A percentile compares a stretch with the other conserved stretches of the same genome.
These are phyloP conservation scores for Caloenas nicobarica DNA, from an alignment of 2,113 vertebrate species.

Conservation along the genomic window DNA sequence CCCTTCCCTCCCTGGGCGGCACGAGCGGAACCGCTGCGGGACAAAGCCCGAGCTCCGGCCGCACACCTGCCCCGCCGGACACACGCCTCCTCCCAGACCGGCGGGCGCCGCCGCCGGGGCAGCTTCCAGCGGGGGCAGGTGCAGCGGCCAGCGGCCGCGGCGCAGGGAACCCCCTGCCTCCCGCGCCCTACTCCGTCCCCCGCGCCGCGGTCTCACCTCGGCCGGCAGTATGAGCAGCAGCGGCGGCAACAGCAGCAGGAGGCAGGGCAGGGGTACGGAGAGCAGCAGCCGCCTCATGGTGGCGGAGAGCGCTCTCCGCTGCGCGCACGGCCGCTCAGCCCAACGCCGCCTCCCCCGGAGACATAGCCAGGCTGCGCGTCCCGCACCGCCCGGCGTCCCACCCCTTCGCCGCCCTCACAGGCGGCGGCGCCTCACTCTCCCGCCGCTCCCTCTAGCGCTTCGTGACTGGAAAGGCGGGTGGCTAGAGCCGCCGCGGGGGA, in stretches of 20 bases:
- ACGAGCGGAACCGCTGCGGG: background rate
- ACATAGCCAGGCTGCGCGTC: slow-evolving; percentile 66
- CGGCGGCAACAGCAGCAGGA: background rate
- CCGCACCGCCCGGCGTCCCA: slow-evolving; percentile 39
- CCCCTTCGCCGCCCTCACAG: slow-evolving; percentile 3
- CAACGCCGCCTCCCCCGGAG: slow-evolving; percentile 59
- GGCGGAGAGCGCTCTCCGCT: slow-evolving; percentile 30
- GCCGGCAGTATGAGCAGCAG: slow-evolving; percentile 17
- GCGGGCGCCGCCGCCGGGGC: background rate
- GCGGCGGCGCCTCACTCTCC: background rate
- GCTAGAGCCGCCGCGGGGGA: background rate
- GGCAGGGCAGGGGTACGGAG: background rate
- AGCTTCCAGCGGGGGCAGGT: slow-evolving; percentile 36
- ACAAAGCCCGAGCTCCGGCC: background rate
- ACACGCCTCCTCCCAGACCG: background rate
- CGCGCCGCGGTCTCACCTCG: slow-evolving; percentile 25
- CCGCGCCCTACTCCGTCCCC: background rate
- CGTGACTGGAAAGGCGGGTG: background rate
- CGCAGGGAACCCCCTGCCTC: background rate
- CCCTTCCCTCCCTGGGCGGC: background rate
- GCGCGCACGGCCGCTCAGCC: slow-evolving; percentile 28
- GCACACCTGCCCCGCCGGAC: background rate
- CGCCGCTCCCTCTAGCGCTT: background rate
- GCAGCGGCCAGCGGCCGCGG: background rate
- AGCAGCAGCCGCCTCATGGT: slow-evolving; percentile 53